phyloP scores from a whole-genome alignment of 2,888 invertebrate genomes.

The Lasioglossum zephyrum region DNA sequence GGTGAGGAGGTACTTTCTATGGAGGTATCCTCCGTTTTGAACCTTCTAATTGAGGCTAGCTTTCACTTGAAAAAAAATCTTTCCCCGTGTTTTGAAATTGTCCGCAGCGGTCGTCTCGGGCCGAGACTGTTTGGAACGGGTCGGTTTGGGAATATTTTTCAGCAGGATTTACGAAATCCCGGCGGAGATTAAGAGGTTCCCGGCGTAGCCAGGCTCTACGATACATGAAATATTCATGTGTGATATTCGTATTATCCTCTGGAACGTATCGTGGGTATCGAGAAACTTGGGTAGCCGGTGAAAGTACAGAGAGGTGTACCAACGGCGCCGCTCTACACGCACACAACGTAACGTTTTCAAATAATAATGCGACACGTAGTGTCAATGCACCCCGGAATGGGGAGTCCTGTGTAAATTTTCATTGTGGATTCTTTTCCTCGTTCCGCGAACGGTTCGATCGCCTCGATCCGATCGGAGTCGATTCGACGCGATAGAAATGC shows the following conservation, averaged over 20 bases:
- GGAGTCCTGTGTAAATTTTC: neutral
- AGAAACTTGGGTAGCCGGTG: conserved; percentile 65
- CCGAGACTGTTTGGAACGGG: neutral
- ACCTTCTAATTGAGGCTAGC: neutral
- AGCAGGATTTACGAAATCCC: neutral
- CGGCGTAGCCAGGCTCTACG: conserved; percentile 2
- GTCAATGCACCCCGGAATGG: conserved; percentile 36
- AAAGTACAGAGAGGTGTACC: conserved; percentile 62
- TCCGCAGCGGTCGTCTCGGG: neutral
- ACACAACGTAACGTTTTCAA: conserved; percentile 29
- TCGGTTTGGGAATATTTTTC: neutral
- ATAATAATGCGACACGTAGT: conserved; percentile 47
- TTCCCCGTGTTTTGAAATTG: neutral
- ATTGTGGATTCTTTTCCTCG: neutral
- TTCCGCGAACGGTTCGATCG: neutral
- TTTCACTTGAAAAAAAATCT: conserved; percentile 8
- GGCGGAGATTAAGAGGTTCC: conserved; percentile 33
- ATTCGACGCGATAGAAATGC: neutral
- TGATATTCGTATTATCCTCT: conserved; percentile 54
- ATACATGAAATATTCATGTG: conserved; percentile 54
- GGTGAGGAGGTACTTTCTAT: no score
- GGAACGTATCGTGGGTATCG: conserved; percentile 52
- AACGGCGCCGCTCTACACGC: conserved; percentile 39
- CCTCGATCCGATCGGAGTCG: neutral
- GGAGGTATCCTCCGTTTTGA: neutral